Evolutionary conservation across 2,797 vertebrate genomes (phyloP).

Genomic region (Pangasius djambal): DNA sequence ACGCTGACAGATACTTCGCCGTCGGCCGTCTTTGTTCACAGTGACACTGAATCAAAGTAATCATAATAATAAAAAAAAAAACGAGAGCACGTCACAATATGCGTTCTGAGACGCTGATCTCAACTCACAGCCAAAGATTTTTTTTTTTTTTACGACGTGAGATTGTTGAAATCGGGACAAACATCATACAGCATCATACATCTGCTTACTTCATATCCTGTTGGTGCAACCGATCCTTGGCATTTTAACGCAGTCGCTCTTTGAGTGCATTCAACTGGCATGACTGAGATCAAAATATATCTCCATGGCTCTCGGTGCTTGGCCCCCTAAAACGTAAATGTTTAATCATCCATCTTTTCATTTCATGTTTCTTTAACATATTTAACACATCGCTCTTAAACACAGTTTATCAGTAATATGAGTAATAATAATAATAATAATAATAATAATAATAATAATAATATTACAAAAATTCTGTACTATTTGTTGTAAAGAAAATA

Average conservation of each 20-base stretch:
- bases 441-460: constrained; percentile 17
- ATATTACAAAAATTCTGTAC: constrained; percentile 91
- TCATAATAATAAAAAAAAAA: neutral
- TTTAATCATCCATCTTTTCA: constrained; percentile 73
- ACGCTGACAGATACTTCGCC: neutral
- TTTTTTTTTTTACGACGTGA: too few species aligned
- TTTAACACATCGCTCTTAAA: constrained; percentile 84
- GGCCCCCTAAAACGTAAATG: constrained; percentile 68
- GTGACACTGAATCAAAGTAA: neutral
- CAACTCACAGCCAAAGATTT: neutral
- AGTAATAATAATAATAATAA: constrained; percentile 78
- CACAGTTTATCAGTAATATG: constrained; percentile 81
- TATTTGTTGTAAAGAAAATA: constrained; percentile 89
- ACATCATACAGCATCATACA: neutral
- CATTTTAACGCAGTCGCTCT: neutral
- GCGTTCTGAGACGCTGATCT: neutral
- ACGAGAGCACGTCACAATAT: neutral
- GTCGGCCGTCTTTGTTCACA: neutral
- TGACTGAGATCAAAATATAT: neutral
- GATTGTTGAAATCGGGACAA: neutral
- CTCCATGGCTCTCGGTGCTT: neutral
- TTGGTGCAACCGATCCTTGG: neutral
- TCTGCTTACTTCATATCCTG: neutral
- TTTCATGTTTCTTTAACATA: constrained; percentile 78
- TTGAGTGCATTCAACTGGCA: neutral